Conservation (phyloP, 2,888 invertebrate genomes). For the Heliconius ismenius region DNA sequence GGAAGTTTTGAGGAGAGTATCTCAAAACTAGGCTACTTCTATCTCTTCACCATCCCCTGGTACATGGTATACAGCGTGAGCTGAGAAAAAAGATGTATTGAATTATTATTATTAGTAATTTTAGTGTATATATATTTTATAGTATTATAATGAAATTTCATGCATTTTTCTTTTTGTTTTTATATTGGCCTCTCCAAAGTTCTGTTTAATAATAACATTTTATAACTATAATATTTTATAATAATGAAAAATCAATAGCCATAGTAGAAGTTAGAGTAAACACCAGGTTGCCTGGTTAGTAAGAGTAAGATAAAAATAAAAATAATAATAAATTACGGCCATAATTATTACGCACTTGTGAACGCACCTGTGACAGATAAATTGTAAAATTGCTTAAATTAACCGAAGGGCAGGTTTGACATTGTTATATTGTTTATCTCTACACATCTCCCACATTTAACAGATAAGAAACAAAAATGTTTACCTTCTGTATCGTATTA, state of each 20-base stretch:
- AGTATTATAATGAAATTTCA: too few relatives aligned
- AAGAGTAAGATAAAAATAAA: background rate
- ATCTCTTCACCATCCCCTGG: background rate
- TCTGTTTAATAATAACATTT: too few relatives aligned
- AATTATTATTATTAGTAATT: too few relatives aligned
- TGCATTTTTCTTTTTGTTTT: too few relatives aligned
- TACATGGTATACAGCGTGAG: background rate
- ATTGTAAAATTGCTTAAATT: slow-evolving; percentile 2
- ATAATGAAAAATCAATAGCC: too few relatives aligned
- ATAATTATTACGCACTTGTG: background rate
- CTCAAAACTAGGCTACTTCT: background rate
- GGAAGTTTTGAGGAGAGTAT: background rate
- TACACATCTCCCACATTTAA: background rate
- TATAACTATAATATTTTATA: too few relatives aligned
- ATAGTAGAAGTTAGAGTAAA: too few relatives aligned
- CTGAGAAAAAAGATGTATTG: background rate
- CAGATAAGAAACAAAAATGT: background rate
- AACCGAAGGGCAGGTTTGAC: background rate
- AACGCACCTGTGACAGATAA: slow-evolving; percentile 6
- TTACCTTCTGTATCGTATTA: background rate
- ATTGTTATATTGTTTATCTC: background rate
- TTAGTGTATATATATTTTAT: too few relatives aligned
- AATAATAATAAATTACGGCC: background rate
- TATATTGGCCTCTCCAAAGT: too few relatives aligned
- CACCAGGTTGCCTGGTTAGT: background rate